Evolutionary conservation across 2,797 vertebrate genomes (phyloP), one percentile per base, ranked within the genome.

Genomic region (Sparidentex hasta): DNA sequence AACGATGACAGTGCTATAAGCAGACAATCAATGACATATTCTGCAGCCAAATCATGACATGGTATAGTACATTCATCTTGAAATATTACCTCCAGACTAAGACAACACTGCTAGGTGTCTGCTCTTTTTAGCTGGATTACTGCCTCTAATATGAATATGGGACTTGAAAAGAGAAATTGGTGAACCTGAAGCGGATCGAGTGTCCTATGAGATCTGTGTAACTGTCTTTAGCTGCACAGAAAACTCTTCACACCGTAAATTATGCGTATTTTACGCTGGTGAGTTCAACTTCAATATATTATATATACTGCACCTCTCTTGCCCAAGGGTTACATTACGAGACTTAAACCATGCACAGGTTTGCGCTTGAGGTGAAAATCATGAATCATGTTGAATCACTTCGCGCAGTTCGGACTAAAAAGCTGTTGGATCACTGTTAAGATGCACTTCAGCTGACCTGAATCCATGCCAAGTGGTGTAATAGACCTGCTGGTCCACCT

Each of bases 121-220:
- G 20, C 20, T 51, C 33, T 25, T 59, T 52, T 75, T 69, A 47
- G 46, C 48, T 50, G n/a, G 43, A 56, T 71, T 78, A 54, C 17
- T 52, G 33, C 21, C 52, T 71, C 38, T 27, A 27, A 59, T 52
- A 6, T 54, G 48, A 72, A 47, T 23, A 52, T 65, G 54, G 27
- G 54, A 57, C 21, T 38, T 62, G 13, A 47, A 46, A 38, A 18
- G 29, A 63, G 14, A 16, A 20, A 27, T 43, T 47, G 14, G 18
- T 23, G 9, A 73, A 41, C 62, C 27, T 38, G n/a, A 38, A 46
- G 13, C 5, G 18, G 12, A 18, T 23, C 12, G 46, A 8, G 7
- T n/a, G 17, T 52, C 47, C 48, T 62, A n/a, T n/a, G 18, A 51
- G 38, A 67, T 44, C 18, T 65, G 5, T 20, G 3, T 18, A 46